A percentile compares a stretch with the other conserved stretches of the same genome.
These are phyloP conservation scores for Hydrotaea diabolus DNA, from an alignment of 2,888 invertebrate genomes.

Conservation along the genomic window DNA sequence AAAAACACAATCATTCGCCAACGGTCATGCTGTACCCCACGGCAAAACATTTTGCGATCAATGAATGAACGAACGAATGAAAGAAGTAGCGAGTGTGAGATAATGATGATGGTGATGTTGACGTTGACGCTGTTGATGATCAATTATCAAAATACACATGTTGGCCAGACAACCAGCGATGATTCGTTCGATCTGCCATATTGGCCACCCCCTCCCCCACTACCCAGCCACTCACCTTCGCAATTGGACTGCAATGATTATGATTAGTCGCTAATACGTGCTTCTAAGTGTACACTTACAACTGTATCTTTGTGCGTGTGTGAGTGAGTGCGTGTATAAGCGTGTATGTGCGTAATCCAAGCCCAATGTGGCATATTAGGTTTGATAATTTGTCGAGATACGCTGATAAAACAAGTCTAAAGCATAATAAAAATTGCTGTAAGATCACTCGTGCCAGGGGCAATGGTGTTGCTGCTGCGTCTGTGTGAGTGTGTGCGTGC, in stretches of 20 bases:
- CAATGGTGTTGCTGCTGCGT: not conserved
- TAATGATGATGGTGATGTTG: not conserved
- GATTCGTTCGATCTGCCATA: not conserved
- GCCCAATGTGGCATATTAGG: too few relatives aligned
- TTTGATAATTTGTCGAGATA: too few relatives aligned
- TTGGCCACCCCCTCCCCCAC: not conserved
- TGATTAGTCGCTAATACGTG: not conserved
- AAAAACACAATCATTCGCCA: not conserved
- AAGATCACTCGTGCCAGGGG: constrained; percentile 54
- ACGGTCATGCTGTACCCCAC: constrained; percentile 36
- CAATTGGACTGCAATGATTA: not conserved
- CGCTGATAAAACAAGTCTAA: not conserved
- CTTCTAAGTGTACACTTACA: too few relatives aligned
- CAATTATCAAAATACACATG: constrained; percentile 1
- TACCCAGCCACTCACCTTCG: not conserved
- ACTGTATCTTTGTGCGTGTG: too few relatives aligned
- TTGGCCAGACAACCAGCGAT: not conserved
- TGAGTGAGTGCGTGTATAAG: too few relatives aligned
- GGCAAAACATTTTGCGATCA: constrained; percentile 25
- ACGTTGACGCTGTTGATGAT: not conserved
- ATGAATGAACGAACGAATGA: constrained; percentile 11
- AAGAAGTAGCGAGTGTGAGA: not conserved
- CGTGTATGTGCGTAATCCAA: too few relatives aligned
- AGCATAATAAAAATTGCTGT: constrained; percentile 31
- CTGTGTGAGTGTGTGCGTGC: not conserved